These are phyloP conservation scores for Paraescarpia echinospica DNA, from an alignment of 1,140 invertebrate species.

Conservation along the genomic window DNA sequence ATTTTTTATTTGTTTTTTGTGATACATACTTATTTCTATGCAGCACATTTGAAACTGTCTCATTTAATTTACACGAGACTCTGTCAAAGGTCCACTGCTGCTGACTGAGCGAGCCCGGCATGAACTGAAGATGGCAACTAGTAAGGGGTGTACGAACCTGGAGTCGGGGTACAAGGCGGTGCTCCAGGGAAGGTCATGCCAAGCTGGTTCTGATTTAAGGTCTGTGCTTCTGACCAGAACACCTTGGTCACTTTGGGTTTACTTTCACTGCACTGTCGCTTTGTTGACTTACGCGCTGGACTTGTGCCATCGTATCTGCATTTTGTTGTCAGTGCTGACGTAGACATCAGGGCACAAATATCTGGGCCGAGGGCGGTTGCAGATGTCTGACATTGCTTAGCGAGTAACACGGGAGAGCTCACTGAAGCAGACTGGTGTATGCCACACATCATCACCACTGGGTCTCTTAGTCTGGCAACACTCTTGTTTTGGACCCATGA, in stretches of 20 bases:
- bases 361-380: not conserved
- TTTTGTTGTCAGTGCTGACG: not conserved
- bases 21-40: not conserved
- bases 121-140: not conserved
- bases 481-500: not conserved
- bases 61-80: not conserved
- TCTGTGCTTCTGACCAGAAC: slow-evolving; percentile 49
- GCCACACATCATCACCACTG: not conserved
- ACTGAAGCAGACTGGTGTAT: not conserved
- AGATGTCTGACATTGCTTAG: not conserved
- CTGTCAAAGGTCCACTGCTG: not conserved
- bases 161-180: slow-evolving; percentile 51
- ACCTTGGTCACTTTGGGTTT: slow-evolving; percentile 25
- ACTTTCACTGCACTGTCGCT: not conserved
- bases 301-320: not conserved
- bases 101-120: too few relatives aligned
- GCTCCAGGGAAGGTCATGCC: slow-evolving; percentile 47
- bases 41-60: not conserved
- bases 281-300: not conserved
- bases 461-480: not conserved
- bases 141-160: slow-evolving; percentile 35
- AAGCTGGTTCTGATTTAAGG: slow-evolving; percentile 39
- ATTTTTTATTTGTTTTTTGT: not conserved
- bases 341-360: not conserved
- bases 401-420: not conserved